These are phyloP conservation scores for Phoenicopterus ruber DNA, from an alignment of 2,113 vertebrate species.

Conservation along the genomic window DNA sequence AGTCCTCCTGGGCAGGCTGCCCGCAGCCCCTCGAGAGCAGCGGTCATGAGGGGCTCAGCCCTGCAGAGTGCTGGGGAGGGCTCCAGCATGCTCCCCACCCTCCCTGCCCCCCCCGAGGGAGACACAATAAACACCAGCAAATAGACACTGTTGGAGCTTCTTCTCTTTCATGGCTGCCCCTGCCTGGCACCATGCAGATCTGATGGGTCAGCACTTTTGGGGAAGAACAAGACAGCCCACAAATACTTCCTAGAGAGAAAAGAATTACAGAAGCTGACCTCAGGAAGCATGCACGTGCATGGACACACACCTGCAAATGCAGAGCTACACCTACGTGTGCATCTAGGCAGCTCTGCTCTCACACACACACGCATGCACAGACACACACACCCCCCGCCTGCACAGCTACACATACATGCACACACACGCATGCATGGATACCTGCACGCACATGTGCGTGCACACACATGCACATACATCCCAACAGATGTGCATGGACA, in stretches of 20 bases:
- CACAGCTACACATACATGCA: not conserved
- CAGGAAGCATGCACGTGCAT: not conserved
- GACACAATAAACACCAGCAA: not conserved
- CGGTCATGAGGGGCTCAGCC: not conserved
- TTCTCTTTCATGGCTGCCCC: not conserved
- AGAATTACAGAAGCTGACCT: not conserved
- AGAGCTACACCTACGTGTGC: rapidly evolving
- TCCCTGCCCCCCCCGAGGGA: rapidly evolving
- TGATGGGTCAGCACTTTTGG: not conserved
- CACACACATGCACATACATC: not conserved
- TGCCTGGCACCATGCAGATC: not conserved
- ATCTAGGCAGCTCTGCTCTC: not conserved
- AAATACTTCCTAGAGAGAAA: not conserved
- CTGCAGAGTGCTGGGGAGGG: not conserved
- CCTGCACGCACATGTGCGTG: not conserved
- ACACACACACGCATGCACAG: not conserved
- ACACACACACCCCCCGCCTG: not conserved
- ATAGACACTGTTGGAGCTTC: not conserved
- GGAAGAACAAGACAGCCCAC: not conserved
- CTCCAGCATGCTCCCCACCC: rapidly evolving
- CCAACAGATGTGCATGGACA: not conserved
- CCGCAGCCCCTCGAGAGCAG: not conserved
- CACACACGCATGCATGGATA: not conserved
- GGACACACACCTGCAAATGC: not conserved
- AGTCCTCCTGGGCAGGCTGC: not conserved